These are phyloP conservation scores for Dasypus novemcinctus DNA, from an alignment of 2,113 vertebrate species.

Conservation along the genomic window DNA sequence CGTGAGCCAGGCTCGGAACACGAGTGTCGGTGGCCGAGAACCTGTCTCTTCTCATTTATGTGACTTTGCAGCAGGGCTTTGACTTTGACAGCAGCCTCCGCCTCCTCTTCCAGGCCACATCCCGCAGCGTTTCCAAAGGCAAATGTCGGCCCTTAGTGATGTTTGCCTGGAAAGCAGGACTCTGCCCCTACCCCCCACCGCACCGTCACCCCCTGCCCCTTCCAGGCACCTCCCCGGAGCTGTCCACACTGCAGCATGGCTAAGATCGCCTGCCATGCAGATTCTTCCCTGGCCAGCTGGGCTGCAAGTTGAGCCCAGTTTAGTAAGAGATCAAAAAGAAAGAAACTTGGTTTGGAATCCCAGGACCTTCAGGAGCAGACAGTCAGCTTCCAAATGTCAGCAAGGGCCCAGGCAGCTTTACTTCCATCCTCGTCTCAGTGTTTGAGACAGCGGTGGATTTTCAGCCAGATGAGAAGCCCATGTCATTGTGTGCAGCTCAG, in stretches of 20 bases:
- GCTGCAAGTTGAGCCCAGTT: background rate
- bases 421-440: accelerated
- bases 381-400: background rate
- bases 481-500: background rate
- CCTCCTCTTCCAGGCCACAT: background rate
- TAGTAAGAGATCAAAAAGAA: background rate
- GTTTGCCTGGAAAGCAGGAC: background rate
- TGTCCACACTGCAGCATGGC: accelerated
- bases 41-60: accelerated
- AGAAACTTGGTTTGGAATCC: background rate
- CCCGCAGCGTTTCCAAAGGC: background rate
- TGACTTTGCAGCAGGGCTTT: background rate
- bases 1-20: background rate
- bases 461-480: background rate
- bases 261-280: accelerated
- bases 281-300: background rate
- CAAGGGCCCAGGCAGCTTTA: accelerated
- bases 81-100: background rate
- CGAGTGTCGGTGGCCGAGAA: background rate
- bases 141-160: background rate
- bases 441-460: background rate
- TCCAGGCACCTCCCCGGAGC: background rate
- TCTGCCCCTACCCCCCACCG: background rate
- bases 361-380: background rate
- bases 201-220: background rate